phyloP scores from a whole-genome alignment of 2,888 invertebrate genomes.

The Idaea biselata region DNA sequence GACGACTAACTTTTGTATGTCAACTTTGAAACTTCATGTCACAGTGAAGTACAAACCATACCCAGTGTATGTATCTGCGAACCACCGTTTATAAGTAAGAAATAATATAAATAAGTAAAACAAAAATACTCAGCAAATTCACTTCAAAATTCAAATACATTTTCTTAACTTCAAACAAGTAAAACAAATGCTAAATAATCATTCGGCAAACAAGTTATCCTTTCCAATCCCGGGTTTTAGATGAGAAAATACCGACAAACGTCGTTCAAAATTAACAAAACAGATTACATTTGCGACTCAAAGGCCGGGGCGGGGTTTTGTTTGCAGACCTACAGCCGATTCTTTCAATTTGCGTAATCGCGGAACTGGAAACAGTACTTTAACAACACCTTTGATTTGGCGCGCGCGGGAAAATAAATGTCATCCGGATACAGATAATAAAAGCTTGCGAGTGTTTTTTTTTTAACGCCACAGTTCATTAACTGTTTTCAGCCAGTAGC shows the following conservation, averaged over 20 bases:
- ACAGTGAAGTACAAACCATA: too few species aligned
- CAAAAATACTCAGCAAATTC: conserved; percentile 9
- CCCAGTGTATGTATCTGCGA: too few species aligned
- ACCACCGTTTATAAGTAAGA: too few species aligned
- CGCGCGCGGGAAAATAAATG: conserved; percentile 27
- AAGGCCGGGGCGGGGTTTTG: conserved; percentile 58
- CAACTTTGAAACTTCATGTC: too few species aligned
- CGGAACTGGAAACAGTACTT: conserved; percentile 38
- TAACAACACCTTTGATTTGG: conserved; percentile 34
- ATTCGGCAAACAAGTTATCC: conserved; percentile 48
- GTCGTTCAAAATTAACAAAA: conserved; percentile 74
- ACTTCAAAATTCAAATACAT: conserved; percentile 15
- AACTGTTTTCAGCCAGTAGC: conserved; percentile 3
- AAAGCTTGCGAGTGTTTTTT: conserved; percentile 8
- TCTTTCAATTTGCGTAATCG: conserved; percentile 64
- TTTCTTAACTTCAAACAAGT: conserved; percentile 13
- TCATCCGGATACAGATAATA: conserved; percentile 21
- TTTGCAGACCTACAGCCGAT: conserved; percentile 49
- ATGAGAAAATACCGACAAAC: conserved; percentile 61
- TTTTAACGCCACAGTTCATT: conserved; percentile 2
- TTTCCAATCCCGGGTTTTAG: conserved; percentile 44
- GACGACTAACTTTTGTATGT: too few species aligned
- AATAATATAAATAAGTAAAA: conserved; percentile 2
- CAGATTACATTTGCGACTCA: conserved; percentile 70
- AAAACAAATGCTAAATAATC: conserved; percentile 47